Evolutionary conservation across 2,888 invertebrate genomes (phyloP), one percentile per base, ranked within the genome.

Genomic region (Drosophila prolongata): DNA sequence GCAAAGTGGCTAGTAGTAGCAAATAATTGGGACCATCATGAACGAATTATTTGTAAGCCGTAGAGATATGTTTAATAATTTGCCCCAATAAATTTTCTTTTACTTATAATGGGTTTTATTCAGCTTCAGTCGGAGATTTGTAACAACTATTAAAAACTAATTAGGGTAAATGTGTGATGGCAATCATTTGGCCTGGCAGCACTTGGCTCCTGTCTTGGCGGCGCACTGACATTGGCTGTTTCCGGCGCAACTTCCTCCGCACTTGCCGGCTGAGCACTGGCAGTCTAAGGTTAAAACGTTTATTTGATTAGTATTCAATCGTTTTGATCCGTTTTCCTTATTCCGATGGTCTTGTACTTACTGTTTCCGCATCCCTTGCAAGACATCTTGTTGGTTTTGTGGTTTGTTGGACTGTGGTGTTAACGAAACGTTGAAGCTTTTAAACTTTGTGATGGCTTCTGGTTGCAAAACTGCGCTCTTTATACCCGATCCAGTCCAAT

Each of bases 301-400:
- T n/a, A 16, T 4, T 54, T 19, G 6, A 53, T 69, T 66, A 61
- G 34, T 43, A 52, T 16, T 19, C 34, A 35, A 4, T 37, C 14
- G 35, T n/a, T 24, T 19, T 34, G 13, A 1, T 9, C 27, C 0
- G 0, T 27, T 47, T 47, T 10, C 6, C 5, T n/a, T 11, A 13
- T 1, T 38, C 30, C 0, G 34, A 11, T 10, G 6, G 13, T 37
- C n/a, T 52, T 6, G 13, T 42, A 84, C 88, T 86, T 46, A 87
- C 88, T 82, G 16, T 84, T 81, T 78, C 77, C 82, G 76, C 90
- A 90, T 77, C 84, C 84, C 61, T 88, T 87, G 82, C 90, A 90
- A 73, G 77, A 80, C 90, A 90, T 89, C 49, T 77, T 84, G 13
- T 13, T 55, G 40, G 0, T 8, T n/a, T 34, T 42, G n/a, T 46